Base-by-base conservation (phyloP, 1,140 invertebrate species). In the Ruditapes philippinarum region DNA sequence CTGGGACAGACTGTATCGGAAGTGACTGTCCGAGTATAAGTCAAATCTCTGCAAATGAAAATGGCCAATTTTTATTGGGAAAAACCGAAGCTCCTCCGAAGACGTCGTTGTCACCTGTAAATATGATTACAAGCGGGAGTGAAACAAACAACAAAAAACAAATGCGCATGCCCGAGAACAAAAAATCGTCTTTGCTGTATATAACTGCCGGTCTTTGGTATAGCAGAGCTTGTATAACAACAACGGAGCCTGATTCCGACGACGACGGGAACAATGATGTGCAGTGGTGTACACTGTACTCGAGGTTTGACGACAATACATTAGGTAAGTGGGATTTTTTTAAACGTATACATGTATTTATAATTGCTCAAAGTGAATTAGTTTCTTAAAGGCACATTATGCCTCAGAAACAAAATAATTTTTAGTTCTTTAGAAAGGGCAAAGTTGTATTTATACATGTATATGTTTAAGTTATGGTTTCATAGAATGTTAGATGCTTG, bases 251-350 rank as follows among this genome's bases (percentile, higher is more conserved):
- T n/a, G 25, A 40, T 2, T 2, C 4, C 1, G 28, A 51, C 0
- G 19, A 31, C 14, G 40, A 0, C 22, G 31, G 31, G 33, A 19
- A 0, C 2, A 31, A 17, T 11, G n/a, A 22, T 1, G 65, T 65
- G 54, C 49, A 65, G 28, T 81, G 79, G 79, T 81, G 79, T 25
- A 65, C 79, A 17, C 12, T 81, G 33, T 81, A 81, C n/a, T 1
- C 36, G 0, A 62, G 79, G 25, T 28, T 38, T 28, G 79, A 81
- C 33, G 40, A 65, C 25, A 40, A n/a, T 17, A 62, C 60, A 40
- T 36, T 65, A 5, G 54, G 79, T 65, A 81, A 38, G 76, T 38
- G 1, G 9, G n/a, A n/a, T n/a, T n/a, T n/a, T n/a, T n/a, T n/a
- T n/a, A n/a, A n/a, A n/a, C n/a, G n/a, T n/a, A n/a, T n/a, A n/a